Percentiles rank a stretch among this genome's conserved stretches.
phyloP scores from a whole-genome alignment of 2,888 invertebrate species.

The Tupiocoris notatus region DNA sequence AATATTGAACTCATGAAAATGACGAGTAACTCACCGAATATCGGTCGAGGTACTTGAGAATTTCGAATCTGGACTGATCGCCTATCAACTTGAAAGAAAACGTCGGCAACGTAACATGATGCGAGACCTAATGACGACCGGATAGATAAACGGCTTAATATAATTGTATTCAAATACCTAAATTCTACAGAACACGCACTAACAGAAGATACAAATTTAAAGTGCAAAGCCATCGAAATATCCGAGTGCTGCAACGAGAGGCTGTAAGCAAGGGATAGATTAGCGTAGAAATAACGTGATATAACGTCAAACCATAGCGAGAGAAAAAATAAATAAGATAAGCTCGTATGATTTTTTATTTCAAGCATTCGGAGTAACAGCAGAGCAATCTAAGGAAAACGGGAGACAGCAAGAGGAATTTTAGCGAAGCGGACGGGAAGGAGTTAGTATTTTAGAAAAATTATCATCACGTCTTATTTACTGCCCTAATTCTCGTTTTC shows the following conservation, averaged over 20 bases:
- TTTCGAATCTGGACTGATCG: no score
- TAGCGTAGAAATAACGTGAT: not conserved
- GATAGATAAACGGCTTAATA: no score
- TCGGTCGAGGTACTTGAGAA: no score
- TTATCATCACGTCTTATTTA: slow-evolving; percentile 6
- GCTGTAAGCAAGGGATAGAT: not conserved
- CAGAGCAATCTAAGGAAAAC: not conserved
- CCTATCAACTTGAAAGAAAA: no score
- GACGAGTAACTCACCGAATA: no score
- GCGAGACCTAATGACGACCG: no score
- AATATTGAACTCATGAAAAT: no score
- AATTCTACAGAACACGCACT: no score
- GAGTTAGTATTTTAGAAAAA: no score
- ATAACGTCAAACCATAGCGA: not conserved
- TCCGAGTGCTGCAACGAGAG: not conserved
- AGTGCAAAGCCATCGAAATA: not conserved
- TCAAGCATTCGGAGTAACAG: not conserved
- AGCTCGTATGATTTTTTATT: not conserved
- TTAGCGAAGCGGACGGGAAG: not conserved
- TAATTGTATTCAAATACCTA: no score
- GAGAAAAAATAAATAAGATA: not conserved
- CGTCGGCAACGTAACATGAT: no score
- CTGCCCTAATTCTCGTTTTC: not conserved
- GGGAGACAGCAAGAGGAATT: not conserved
- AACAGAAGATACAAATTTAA: no score